Conservation (phyloP, 2,797 vertebrate species). For the Eutrigla gurnardus region DNA sequence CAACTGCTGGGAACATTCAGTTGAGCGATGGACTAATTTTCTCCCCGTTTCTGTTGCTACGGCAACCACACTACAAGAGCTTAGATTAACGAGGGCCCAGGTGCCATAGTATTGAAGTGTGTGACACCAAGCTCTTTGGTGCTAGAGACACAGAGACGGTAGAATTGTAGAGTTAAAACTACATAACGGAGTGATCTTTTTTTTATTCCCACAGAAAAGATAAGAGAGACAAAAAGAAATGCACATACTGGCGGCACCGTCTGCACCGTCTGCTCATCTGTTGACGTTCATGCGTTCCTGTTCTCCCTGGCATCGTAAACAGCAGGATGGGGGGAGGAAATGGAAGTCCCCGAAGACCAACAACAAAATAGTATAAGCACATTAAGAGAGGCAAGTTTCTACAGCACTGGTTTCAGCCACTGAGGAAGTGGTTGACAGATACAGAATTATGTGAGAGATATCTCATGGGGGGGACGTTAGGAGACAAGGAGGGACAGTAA, state of each 20-base stretch:
- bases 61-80: slow-evolving; percentile 63
- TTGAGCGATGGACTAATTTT: slow-evolving; percentile 62
- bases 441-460: slow-evolving; percentile 3
- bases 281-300: slow-evolving; percentile 15
- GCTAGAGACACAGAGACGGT: slow-evolving; percentile 13
- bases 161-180: slow-evolving; percentile 23
- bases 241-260: not conserved
- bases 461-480: not conserved
- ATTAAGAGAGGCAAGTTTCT: slow-evolving; percentile 1
- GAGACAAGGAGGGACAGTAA: slow-evolving; percentile 10
- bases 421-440: slow-evolving; percentile 18
- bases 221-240: not conserved
- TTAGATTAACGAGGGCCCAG: slow-evolving; percentile 64
- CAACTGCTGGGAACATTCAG: slow-evolving; percentile 27
- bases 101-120: slow-evolving; percentile 46
- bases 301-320: slow-evolving; percentile 25
- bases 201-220: not conserved
- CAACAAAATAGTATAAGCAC: slow-evolving; percentile 6
- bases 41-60: slow-evolving; percentile 59
- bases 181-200: not conserved
- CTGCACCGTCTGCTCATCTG: slow-evolving; percentile 1
- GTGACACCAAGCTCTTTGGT: slow-evolving; percentile 25
- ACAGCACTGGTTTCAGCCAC: not conserved
- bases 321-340: slow-evolving; percentile 37
- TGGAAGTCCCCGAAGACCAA: slow-evolving; percentile 31